These are phyloP conservation scores for Liopterus haemorrhoidalis DNA, from an alignment of 2,888 invertebrate species.

Conservation along the genomic window DNA sequence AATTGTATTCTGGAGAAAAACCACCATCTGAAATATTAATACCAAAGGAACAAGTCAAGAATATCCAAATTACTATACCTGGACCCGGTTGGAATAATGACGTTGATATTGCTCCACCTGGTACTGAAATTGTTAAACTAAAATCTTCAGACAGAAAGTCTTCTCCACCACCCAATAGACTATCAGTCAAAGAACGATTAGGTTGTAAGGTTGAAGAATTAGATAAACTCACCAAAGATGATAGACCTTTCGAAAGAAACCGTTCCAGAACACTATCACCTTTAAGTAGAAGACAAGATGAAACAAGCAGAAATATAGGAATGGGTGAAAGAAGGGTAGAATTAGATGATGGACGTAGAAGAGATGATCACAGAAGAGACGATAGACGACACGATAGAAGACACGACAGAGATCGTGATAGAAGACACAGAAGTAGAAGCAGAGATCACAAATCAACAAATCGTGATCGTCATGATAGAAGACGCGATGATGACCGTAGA, in stretches of 20 bases:
- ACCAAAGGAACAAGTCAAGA: slow-evolving; percentile 41
- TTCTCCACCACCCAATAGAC: slow-evolving; percentile 53
- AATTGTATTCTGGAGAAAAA: slow-evolving; percentile 55
- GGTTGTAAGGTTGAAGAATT: slow-evolving; percentile 68
- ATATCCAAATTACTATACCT: slow-evolving; percentile 54
- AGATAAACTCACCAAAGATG: slow-evolving; percentile 49
- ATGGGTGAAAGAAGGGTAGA: slow-evolving; percentile 42
- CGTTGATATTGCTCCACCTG: slow-evolving; percentile 33
- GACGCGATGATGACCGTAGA: slow-evolving; percentile 32
- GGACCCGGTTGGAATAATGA: slow-evolving; percentile 40
- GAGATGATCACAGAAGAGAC: slow-evolving; percentile 25
- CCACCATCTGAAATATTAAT: slow-evolving; percentile 34
- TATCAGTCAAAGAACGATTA: slow-evolving; percentile 73
- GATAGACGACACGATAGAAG: slow-evolving; percentile 23
- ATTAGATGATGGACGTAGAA: slow-evolving; percentile 37
- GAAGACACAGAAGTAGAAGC: slow-evolving; percentile 33
- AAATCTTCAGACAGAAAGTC: slow-evolving; percentile 27
- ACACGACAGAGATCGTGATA: slow-evolving; percentile 14
- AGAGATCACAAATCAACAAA: slow-evolving; percentile 39
- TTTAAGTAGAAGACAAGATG: slow-evolving; percentile 44
- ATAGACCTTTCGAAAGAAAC: slow-evolving; percentile 47
- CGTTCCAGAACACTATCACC: slow-evolving; percentile 49
- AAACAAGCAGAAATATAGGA: slow-evolving; percentile 42
- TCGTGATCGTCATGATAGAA: slow-evolving; percentile 39
- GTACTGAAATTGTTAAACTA: slow-evolving; percentile 36